Conservation (phyloP, 2,797 vertebrate species). For the Dallia pectoralis region DNA sequence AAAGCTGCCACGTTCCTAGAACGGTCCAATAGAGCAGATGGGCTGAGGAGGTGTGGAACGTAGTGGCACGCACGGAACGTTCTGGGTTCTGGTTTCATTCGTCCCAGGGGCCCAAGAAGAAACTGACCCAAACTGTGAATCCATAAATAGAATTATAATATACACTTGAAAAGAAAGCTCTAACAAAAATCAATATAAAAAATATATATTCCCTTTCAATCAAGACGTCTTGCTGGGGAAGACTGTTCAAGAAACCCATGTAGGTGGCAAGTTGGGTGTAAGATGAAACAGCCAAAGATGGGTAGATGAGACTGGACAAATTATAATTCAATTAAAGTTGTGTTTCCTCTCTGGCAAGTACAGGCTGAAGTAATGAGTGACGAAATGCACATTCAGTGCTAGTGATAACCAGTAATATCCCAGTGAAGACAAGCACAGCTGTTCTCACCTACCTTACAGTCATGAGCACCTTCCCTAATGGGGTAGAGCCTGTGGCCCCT, state of each 20-base stretch:
- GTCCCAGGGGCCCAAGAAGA: constrained; percentile 44
- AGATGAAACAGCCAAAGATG: background rate
- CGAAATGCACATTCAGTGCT: background rate
- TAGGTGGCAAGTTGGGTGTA: background rate
- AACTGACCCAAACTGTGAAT: constrained; percentile 62
- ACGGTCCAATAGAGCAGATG: constrained; percentile 19
- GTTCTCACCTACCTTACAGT: constrained; percentile 76
- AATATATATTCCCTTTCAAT: too few species aligned
- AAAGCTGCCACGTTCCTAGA: constrained; percentile 8
- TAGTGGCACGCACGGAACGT: constrained; percentile 47
- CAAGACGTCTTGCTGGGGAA: too few species aligned
- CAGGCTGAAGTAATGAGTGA: background rate
- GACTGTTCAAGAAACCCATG: too few species aligned
- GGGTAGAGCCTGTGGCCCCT: constrained; percentile 73
- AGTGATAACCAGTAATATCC: too few species aligned
- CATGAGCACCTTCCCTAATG: constrained; percentile 70
- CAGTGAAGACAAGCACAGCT: background rate
- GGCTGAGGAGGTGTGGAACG: constrained; percentile 30
- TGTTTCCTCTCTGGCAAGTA: background rate
- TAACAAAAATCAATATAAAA: background rate
- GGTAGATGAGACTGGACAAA: background rate
- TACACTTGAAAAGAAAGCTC: constrained; percentile 46
- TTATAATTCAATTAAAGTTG: too few species aligned
- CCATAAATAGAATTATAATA: constrained; percentile 73
- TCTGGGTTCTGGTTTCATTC: constrained; percentile 70